A percentile compares a stretch with the other conserved stretches of the same genome.
Evolutionary conservation across 2,888 invertebrate genomes (phyloP).

Genomic region (Disparrhopalites patrizii): DNA sequence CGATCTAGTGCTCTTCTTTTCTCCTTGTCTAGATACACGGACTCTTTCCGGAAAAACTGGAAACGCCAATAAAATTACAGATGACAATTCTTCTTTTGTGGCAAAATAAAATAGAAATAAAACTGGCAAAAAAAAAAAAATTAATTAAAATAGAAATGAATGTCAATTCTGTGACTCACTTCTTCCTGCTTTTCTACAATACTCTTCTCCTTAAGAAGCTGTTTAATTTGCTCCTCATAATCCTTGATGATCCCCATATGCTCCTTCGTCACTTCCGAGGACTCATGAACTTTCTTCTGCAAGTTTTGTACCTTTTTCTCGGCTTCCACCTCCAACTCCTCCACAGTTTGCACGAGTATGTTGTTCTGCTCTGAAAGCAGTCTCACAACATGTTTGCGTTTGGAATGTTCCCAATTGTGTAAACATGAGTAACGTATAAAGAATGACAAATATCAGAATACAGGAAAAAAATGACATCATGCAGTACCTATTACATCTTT

Average conservation of each 20-base stretch:
- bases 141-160: no score
- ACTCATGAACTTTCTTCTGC: constrained; percentile 56
- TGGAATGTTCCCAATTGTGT: background rate
- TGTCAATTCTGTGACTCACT: constrained; percentile 34
- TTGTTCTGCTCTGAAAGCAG: constrained; percentile 65
- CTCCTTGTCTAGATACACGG: constrained; percentile 28
- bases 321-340: constrained; percentile 65
- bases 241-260: constrained; percentile 44
- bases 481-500: constrained; percentile 37
- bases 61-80: constrained; percentile 8
- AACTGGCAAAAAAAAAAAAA: background rate
- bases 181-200: constrained; percentile 45
- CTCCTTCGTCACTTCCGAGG: constrained; percentile 47
- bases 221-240: constrained; percentile 44
- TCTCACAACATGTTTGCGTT: no score
- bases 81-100: no score
- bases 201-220: constrained; percentile 31
- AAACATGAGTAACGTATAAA: no score
- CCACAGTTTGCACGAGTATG: constrained; percentile 63
- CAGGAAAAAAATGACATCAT: background rate
- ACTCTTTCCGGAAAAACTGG: constrained; percentile 24
- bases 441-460: no score
- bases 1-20: constrained; percentile 47
- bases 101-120: background rate
- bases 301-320: constrained; percentile 58